phyloP scores from a whole-genome alignment of 2,113 vertebrate species.

The Aspidoscelis tigris region DNA sequence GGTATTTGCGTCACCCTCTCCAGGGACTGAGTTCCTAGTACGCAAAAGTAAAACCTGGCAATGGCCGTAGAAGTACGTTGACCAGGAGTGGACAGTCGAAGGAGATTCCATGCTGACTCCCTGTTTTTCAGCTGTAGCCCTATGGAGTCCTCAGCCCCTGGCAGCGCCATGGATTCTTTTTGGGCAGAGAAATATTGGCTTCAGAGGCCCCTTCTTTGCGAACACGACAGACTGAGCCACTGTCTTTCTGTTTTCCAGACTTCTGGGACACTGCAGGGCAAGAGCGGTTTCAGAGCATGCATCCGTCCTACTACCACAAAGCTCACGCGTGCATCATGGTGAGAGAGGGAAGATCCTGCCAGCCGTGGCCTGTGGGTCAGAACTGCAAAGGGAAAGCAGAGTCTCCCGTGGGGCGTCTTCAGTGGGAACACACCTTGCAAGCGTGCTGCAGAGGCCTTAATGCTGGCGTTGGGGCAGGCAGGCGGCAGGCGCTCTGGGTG shows the following conservation, averaged over 20 bases:
- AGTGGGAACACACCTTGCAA: no score
- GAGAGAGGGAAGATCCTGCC: slow-evolving; percentile 33
- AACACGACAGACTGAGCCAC: background rate
- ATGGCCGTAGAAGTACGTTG: background rate
- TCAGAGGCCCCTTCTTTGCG: background rate
- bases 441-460: no score
- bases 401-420: no score
- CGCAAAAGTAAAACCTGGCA: no score
- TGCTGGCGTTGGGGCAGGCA: no score
- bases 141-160: no score
- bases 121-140: no score
- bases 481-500: background rate
- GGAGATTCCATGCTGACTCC: no score
- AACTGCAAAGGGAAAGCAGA: background rate
- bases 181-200: background rate
- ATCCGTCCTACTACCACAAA: slow-evolving; percentile 96
- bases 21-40: background rate
- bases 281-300: slow-evolving; percentile 96
- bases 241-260: slow-evolving; percentile 75
- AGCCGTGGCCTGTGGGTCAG: background rate
- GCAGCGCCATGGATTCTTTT: no score
- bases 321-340: slow-evolving; percentile 98
- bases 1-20: no score
- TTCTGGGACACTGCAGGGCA: slow-evolving; percentile 98
- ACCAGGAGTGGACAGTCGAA: no score